A percentile compares a stretch with the other conserved stretches of the same genome.
phyloP scores from a whole-genome alignment of 2,113 vertebrate species.

The Elephantulus edwardii region DNA sequence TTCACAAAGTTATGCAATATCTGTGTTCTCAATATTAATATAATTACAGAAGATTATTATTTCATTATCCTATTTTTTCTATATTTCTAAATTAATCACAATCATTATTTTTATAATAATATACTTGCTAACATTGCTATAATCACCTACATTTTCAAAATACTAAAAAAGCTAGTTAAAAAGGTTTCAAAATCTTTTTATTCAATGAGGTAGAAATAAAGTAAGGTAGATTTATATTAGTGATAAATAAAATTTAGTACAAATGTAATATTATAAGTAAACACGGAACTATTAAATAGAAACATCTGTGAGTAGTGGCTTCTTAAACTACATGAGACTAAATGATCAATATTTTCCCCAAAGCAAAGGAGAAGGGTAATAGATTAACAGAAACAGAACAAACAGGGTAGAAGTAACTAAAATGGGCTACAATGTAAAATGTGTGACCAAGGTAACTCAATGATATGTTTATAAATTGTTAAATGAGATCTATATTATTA shows the following conservation, averaged over 20 bases:
- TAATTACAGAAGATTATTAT: background rate
- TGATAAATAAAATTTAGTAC: background rate
- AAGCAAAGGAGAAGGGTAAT: background rate
- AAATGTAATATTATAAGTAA: background rate
- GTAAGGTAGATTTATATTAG: background rate
- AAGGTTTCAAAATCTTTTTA: background rate
- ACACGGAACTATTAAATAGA: background rate
- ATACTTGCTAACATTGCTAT: background rate
- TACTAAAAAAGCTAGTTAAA: background rate
- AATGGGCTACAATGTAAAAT: background rate
- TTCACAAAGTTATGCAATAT: slow-evolving; percentile 18
- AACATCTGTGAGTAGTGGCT: background rate
- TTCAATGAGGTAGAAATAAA: background rate
- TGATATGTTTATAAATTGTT: background rate
- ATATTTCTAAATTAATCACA: slow-evolving; percentile 26
- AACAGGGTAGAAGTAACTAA: background rate
- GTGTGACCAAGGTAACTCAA: background rate
- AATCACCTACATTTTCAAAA: background rate
- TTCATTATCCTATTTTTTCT: slow-evolving; percentile 50
- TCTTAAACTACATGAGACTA: background rate
- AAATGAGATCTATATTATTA: too few species aligned
- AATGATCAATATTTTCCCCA: background rate
- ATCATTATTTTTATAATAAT: background rate
- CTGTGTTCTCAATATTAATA: background rate
- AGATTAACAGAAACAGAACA: background rate